Conservation (phyloP, 1,140 invertebrate genomes). For the Mylabris phalerata region DNA sequence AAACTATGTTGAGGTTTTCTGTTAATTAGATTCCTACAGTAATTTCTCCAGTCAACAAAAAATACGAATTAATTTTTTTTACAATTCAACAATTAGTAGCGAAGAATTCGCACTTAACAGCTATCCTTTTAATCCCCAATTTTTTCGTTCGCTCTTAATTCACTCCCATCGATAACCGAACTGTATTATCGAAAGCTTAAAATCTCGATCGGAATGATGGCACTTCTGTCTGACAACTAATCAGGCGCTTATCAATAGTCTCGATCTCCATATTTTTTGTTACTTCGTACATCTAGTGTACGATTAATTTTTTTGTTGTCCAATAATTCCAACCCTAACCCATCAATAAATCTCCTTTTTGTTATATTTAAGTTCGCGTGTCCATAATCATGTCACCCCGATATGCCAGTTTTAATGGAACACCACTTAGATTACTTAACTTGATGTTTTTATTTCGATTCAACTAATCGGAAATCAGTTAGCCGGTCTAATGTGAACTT, state of each 20-base stretch:
- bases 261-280: slow-evolving; percentile 7
- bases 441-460: slow-evolving; percentile 34
- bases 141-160: no score
- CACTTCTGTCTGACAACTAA: slow-evolving; percentile 19
- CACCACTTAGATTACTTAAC: slow-evolving; percentile 36
- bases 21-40: slow-evolving; percentile 5
- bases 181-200: slow-evolving; percentile 22
- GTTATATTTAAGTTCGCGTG: slow-evolving; percentile 16
- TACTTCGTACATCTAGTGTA: no score
- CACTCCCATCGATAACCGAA: no score
- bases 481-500: no score
- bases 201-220: slow-evolving; percentile 8
- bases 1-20: slow-evolving; percentile 17
- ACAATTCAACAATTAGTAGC: no score
- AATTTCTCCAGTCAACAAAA: no score
- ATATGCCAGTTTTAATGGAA: slow-evolving; percentile 34
- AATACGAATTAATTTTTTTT: no score
- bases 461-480: slow-evolving; percentile 7
- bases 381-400: slow-evolving; percentile 27
- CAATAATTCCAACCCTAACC: no score
- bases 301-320: no score
- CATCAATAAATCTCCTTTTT: no score
- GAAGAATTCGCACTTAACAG: no score
- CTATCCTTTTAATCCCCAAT: no score
- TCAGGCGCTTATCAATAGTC: background rate